Evolutionary conservation across 2,113 vertebrate genomes (phyloP).

Genomic region (Theropithecus gelada): DNA sequence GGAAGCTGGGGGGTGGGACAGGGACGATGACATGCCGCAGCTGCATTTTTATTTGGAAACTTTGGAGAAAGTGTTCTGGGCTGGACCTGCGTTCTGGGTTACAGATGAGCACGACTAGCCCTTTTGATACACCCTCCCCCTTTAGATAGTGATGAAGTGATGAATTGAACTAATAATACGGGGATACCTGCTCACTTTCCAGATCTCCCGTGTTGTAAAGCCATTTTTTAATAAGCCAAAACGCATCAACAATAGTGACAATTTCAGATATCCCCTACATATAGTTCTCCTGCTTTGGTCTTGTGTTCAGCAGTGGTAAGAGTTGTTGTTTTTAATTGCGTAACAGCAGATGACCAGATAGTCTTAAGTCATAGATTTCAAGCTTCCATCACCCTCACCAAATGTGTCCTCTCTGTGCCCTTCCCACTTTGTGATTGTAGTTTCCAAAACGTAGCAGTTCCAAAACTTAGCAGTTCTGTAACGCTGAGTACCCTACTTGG

Average conservation of each 20-base stretch:
- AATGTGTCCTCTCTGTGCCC: background rate
- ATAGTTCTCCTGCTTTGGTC: background rate
- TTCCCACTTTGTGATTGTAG: background rate
- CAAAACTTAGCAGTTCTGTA: background rate
- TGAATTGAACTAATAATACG: background rate
- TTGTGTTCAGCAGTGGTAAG: background rate
- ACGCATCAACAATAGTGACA: background rate
- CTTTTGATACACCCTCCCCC: background rate
- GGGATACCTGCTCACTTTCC: constrained; percentile 6
- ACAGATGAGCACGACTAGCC: background rate
- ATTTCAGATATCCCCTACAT: background rate
- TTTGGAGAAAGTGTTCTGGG: constrained; percentile 69
- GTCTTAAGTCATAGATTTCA: background rate
- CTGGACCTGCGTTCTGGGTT: constrained; percentile 15
- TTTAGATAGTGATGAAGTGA: background rate
- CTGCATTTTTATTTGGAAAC: constrained; percentile 74
- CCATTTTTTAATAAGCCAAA: background rate
- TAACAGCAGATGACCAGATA: background rate
- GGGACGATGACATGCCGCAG: constrained; percentile 56
- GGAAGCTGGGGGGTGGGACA: constrained; percentile 63
- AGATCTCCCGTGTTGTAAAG: background rate
- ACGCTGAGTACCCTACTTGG: background rate
- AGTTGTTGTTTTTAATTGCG: background rate
- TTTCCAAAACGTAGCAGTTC: background rate
- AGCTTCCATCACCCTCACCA: background rate